These are phyloP conservation scores for Solenopsis fugax DNA, from an alignment of 1,140 invertebrate species.

Conservation along the genomic window DNA sequence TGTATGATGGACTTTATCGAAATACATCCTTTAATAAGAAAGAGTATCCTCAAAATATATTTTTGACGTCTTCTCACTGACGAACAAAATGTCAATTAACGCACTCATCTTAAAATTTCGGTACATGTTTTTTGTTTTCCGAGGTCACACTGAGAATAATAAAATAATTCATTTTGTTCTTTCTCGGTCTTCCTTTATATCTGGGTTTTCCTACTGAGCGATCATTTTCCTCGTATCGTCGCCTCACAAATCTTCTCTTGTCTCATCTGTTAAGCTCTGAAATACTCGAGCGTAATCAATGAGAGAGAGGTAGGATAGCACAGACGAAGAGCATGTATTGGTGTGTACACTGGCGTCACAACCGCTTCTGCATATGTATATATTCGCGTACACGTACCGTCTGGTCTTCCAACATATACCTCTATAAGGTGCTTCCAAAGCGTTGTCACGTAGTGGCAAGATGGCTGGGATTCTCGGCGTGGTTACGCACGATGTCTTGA, in stretches of 20 bases:
- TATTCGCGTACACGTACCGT: slow-evolving; percentile 41
- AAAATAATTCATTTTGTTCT: slow-evolving; percentile 13
- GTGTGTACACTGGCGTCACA: slow-evolving; percentile 54
- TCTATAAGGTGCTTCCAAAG: slow-evolving; percentile 52
- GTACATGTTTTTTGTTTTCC: background rate
- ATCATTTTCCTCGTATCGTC: slow-evolving; percentile 54
- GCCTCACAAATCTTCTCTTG: slow-evolving; percentile 77
- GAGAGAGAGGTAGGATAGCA: slow-evolving; percentile 47
- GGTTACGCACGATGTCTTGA: slow-evolving; percentile 47
- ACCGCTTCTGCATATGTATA: slow-evolving; percentile 57
- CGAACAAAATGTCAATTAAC: background rate
- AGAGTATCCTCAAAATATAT: background rate
- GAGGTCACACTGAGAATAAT: background rate
- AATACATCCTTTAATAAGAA: background rate
- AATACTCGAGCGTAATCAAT: slow-evolving; percentile 77
- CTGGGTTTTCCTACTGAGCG: slow-evolving; percentile 8
- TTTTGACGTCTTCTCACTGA: background rate
- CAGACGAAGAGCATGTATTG: background rate
- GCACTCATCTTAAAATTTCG: background rate
- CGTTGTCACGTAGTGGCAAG: slow-evolving; percentile 43
- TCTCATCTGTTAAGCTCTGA: slow-evolving; percentile 76
- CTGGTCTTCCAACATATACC: slow-evolving; percentile 1
- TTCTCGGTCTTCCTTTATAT: background rate
- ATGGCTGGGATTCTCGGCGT: slow-evolving; percentile 36
- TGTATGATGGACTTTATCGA: background rate